Evolutionary conservation across 2,888 invertebrate genomes (phyloP).

Genomic region (Dastarcus helophoroides): DNA sequence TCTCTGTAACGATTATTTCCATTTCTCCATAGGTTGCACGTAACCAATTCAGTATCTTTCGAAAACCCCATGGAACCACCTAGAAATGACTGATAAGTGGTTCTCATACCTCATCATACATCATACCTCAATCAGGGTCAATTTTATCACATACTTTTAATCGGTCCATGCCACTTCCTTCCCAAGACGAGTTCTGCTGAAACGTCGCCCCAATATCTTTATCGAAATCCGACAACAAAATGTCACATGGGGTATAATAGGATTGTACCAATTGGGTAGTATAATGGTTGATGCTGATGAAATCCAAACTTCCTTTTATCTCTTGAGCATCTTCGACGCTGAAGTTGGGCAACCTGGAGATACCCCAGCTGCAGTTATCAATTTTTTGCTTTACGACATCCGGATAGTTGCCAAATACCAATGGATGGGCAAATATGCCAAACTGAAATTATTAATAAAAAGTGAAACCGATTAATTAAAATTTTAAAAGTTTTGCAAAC

Average conservation of each 20-base stretch:
- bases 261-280: conserved; percentile 38
- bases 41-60: conserved; percentile 11
- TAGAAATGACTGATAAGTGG: no score
- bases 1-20: conserved; percentile 12
- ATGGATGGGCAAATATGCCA: conserved; percentile 54
- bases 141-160: no score
- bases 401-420: conserved; percentile 56
- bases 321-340: conserved; percentile 35
- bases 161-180: no score
- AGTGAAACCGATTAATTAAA: background rate
- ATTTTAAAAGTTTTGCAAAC: conserved; percentile 4
- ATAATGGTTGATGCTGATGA: conserved; percentile 50
- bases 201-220: conserved; percentile 8
- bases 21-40: conserved; percentile 6
- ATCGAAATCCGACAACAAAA: conserved; percentile 8
- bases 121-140: no score
- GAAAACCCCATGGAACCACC: conserved; percentile 11
- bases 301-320: conserved; percentile 42
- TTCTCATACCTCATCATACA: no score
- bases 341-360: conserved; percentile 47
- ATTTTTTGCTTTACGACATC: conserved; percentile 47
- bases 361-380: conserved; percentile 9
- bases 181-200: conserved; percentile 13
- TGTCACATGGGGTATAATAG: conserved; percentile 33
- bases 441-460: conserved; percentile 33